Conservation (phyloP, 1,140 invertebrate genomes). For the Globodera rostochiensis region DNA sequence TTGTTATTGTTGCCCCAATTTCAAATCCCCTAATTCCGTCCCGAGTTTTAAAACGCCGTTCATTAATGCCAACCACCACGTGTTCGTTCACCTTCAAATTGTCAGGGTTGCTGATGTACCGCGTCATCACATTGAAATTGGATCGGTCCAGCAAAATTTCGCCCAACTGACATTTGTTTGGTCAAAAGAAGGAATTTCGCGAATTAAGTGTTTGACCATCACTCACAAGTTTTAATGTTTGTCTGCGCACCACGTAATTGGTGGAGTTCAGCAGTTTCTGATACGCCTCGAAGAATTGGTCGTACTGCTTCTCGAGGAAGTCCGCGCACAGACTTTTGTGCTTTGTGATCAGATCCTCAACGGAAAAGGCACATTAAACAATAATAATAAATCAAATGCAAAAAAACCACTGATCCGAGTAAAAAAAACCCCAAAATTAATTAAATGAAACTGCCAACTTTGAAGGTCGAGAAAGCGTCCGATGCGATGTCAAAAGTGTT, state of each 20-base stretch:
- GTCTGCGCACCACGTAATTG: slow-evolving; percentile 95
- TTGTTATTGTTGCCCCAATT: too few species aligned
- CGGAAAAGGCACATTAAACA: slow-evolving; percentile 47
- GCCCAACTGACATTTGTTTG: slow-evolving; percentile 74
- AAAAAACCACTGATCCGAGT: too few species aligned
- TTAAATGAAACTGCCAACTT: slow-evolving; percentile 72
- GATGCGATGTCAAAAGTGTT: slow-evolving; percentile 99
- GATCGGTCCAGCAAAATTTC: slow-evolving; percentile 96
- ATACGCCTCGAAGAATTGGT: slow-evolving; percentile 94
- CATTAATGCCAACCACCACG: too few species aligned
- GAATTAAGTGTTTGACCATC: slow-evolving; percentile 65
- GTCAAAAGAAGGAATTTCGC: background rate
- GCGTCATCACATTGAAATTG: slow-evolving; percentile 98
- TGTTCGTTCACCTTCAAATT: slow-evolving; percentile 78
- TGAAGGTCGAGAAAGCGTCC: slow-evolving; percentile 99
- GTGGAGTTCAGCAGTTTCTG: slow-evolving; percentile 95
- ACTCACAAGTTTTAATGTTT: slow-evolving; percentile 66
- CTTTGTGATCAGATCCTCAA: slow-evolving; percentile 92
- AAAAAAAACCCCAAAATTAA: background rate
- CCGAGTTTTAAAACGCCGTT: too few species aligned
- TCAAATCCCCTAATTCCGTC: too few species aligned
- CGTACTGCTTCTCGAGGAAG: slow-evolving; percentile 97
- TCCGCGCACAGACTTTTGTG: slow-evolving; percentile 97
- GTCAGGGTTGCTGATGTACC: slow-evolving; percentile 97
- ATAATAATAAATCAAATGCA: too few species aligned